These are phyloP conservation scores for Ectemnius lituratus DNA, from an alignment of 2,888 invertebrate genomes.

Conservation along the genomic window DNA sequence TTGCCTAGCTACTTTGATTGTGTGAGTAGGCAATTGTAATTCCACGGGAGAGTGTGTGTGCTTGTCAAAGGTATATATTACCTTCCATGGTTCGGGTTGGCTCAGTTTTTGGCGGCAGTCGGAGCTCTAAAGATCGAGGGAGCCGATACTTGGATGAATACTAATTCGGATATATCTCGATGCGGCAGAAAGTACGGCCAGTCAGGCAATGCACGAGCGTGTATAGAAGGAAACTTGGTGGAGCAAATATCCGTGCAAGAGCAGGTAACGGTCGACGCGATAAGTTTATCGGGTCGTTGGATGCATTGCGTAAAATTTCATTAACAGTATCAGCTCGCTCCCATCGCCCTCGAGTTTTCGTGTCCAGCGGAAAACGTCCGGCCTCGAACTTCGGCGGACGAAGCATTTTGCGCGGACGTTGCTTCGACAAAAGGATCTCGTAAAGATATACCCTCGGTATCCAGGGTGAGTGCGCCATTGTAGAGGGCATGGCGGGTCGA, in stretches of 20 bases:
- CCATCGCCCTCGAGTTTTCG: neutral
- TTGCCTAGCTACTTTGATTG: too few species aligned
- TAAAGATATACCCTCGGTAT: constrained; percentile 13
- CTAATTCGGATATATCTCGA: too few species aligned
- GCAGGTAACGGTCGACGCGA: too few species aligned
- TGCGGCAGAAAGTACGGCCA: too few species aligned
- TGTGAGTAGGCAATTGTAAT: too few species aligned
- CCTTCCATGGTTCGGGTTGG: too few species aligned
- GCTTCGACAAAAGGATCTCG: constrained; percentile 12
- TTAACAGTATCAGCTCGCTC: constrained; percentile 34
- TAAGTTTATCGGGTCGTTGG: neutral
- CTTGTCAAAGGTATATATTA: too few species aligned
- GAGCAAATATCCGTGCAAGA: neutral
- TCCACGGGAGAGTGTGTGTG: too few species aligned
- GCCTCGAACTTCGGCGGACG: constrained; percentile 4
- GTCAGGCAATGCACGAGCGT: too few species aligned
- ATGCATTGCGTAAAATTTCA: constrained; percentile 27
- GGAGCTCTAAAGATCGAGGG: too few species aligned
- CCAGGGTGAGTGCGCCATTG: constrained; percentile 15
- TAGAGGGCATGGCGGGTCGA: constrained; percentile 16
- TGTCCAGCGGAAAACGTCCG: neutral
- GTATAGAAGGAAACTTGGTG: neutral
- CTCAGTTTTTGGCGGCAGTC: too few species aligned
- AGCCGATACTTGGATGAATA: too few species aligned
- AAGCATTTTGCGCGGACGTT: constrained; percentile 16